A percentile compares a stretch with the other conserved stretches of the same genome.
Evolutionary conservation across 1,140 invertebrate species (phyloP).

Genomic region (Drosophila yakuba): DNA sequence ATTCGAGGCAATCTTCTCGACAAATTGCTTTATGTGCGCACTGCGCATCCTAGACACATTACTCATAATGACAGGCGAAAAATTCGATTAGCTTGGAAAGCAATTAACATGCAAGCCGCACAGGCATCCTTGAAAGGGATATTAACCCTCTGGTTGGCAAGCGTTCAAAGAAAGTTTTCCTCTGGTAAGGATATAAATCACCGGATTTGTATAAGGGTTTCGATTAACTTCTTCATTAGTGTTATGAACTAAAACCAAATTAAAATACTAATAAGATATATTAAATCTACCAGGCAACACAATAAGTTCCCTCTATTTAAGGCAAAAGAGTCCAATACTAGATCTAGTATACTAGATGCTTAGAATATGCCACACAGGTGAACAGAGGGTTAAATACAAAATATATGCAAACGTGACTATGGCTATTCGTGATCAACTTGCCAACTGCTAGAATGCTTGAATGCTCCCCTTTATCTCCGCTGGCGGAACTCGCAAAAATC

Average conservation of each 20-base stretch:
- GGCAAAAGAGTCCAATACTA: too few species aligned
- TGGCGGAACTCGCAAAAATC: slow-evolving; percentile 44
- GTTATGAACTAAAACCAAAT: too few species aligned
- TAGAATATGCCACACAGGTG: not conserved
- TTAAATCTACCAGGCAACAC: too few species aligned
- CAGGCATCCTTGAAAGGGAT: slow-evolving; percentile 19
- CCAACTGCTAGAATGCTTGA: slow-evolving; percentile 55
- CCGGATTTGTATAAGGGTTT: too few species aligned
- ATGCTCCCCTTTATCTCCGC: slow-evolving; percentile 32
- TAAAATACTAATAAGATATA: too few species aligned
- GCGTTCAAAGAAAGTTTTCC: too few species aligned
- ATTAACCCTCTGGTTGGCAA: slow-evolving; percentile 17
- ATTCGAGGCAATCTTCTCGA: slow-evolving; percentile 52
- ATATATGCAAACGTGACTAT: slow-evolving; percentile 43
- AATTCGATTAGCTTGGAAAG: slow-evolving; percentile 79
- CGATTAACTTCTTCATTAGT: too few species aligned
- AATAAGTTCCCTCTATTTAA: too few species aligned
- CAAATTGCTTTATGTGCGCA: slow-evolving; percentile 73
- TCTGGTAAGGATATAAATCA: too few species aligned
- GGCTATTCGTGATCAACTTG: slow-evolving; percentile 45
- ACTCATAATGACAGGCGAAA: slow-evolving; percentile 81
- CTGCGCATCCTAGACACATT: slow-evolving; percentile 60
- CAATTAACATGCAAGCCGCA: slow-evolving; percentile 74
- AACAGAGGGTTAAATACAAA: slow-evolving; percentile 20
- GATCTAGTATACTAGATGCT: too few species aligned